Percentiles rank a stretch among this genome's conserved stretches.
phyloP scores from a whole-genome alignment of 2,888 invertebrate species.

The Acanthosoma haemorrhoidale region DNA sequence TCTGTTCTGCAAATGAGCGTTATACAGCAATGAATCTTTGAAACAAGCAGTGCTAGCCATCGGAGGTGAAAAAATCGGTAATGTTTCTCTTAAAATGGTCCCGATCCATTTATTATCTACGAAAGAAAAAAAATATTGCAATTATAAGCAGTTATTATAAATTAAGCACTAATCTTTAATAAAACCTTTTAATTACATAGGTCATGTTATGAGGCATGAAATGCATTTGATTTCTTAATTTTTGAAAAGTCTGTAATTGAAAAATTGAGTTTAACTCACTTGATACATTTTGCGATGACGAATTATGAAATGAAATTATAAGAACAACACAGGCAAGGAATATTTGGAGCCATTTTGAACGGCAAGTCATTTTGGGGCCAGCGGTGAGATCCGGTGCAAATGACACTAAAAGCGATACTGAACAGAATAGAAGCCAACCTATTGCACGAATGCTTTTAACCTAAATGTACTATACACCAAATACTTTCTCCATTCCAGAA shows the following conservation, averaged over 20 bases:
- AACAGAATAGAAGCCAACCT: background rate
- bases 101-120: background rate
- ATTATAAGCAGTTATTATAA: too few relatives aligned
- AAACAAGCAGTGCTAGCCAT: background rate
- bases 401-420: too few relatives aligned
- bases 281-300: background rate
- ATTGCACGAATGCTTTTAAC: slow-evolving; percentile 9
- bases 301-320: background rate
- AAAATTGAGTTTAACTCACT: background rate
- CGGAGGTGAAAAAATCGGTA: background rate
- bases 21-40: background rate
- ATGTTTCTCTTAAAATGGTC: background rate
- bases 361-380: too few relatives aligned
- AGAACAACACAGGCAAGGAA: too few relatives aligned
- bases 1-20: background rate
- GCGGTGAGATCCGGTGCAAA: too few relatives aligned
- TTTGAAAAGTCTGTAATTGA: too few relatives aligned
- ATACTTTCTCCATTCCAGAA: background rate
- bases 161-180: too few relatives aligned
- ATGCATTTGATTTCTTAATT: too few relatives aligned
- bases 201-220: too few relatives aligned
- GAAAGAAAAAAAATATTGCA: too few relatives aligned
- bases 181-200: too few relatives aligned
- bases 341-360: too few relatives aligned
- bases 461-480: background rate